Evolutionary conservation across 2,888 invertebrate genomes (phyloP).

Genomic region (Tipula lateralis): DNA sequence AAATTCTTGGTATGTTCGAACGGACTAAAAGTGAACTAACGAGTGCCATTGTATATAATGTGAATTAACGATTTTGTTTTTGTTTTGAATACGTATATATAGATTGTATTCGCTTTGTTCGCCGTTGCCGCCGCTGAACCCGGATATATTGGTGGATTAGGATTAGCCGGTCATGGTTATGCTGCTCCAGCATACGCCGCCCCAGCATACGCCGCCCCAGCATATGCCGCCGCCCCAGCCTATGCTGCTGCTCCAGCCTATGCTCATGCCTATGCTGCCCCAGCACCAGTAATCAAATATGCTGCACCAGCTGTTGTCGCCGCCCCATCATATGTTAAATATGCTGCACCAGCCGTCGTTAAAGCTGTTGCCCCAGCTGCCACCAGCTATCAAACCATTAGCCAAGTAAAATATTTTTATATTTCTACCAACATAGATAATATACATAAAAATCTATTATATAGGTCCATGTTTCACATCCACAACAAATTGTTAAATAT

Average conservation of each 20-base stretch:
- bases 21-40: neutral
- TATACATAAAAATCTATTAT: too few species aligned
- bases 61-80: neutral
- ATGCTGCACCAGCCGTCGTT: conserved; percentile 40
- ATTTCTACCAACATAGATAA: too few species aligned
- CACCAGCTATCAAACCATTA: conserved; percentile 58
- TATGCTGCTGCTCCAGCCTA: conserved; percentile 38
- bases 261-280: neutral
- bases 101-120: conserved; percentile 41
- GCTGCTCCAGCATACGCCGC: conserved; percentile 39
- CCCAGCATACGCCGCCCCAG: too few species aligned
- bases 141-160: conserved; percentile 38
- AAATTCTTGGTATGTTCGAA: neutral
- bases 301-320: conserved; percentile 42
- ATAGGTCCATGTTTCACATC: neutral
- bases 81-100: conserved; percentile 29
- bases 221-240: conserved; percentile 39
- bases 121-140: conserved; percentile 40
- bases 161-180: conserved; percentile 35
- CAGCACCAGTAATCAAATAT: conserved; percentile 31
- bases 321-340: conserved; percentile 37
- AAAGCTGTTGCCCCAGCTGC: conserved; percentile 50
- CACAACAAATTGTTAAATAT: neutral
- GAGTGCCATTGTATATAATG: neutral
- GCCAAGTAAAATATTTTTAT: conserved; percentile 43